Evolutionary conservation across 2,888 invertebrate species (phyloP).

Genomic region (Yponomeuta sedellus): DNA sequence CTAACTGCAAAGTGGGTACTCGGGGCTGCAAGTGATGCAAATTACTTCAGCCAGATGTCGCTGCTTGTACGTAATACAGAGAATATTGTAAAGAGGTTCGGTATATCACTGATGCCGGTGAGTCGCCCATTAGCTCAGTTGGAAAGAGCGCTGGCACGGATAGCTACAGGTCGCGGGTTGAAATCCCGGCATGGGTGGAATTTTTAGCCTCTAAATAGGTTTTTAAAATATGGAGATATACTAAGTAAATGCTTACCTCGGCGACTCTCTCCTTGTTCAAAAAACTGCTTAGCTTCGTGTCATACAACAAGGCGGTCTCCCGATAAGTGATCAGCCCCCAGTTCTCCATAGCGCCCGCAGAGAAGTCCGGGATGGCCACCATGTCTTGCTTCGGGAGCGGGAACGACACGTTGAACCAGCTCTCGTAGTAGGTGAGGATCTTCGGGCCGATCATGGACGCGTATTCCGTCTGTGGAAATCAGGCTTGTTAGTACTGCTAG

Average conservation of each 20-base stretch:
- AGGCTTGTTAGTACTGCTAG: conserved; percentile 35
- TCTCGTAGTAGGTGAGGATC: conserved; percentile 83
- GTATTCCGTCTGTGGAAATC: conserved; percentile 78
- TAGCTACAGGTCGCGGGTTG: too few species aligned
- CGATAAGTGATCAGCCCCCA: conserved; percentile 90
- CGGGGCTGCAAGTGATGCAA: too few species aligned
- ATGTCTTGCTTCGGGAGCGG: conserved; percentile 87
- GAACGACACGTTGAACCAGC: conserved; percentile 83
- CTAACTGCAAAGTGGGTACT: too few species aligned
- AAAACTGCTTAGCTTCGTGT: conserved; percentile 77
- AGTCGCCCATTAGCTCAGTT: too few species aligned
- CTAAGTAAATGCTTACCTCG: conserved; percentile 52
- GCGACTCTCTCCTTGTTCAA: conserved; percentile 79
- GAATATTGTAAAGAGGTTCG: too few species aligned
- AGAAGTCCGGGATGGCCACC: conserved; percentile 88
- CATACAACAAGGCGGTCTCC: conserved; percentile 83
- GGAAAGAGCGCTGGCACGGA: too few species aligned
- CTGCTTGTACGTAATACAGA: too few species aligned
- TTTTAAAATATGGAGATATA: conserved; percentile 27
- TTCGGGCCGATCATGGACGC: conserved; percentile 85
- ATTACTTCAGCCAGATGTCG: too few species aligned
- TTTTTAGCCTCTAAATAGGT: too few species aligned
- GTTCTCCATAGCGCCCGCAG: conserved; percentile 84
- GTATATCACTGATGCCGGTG: too few species aligned
- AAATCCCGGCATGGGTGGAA: too few species aligned